Base-by-base conservation (phyloP, 2,113 vertebrate species). In the Machaerirhynchus nigripectus region DNA sequence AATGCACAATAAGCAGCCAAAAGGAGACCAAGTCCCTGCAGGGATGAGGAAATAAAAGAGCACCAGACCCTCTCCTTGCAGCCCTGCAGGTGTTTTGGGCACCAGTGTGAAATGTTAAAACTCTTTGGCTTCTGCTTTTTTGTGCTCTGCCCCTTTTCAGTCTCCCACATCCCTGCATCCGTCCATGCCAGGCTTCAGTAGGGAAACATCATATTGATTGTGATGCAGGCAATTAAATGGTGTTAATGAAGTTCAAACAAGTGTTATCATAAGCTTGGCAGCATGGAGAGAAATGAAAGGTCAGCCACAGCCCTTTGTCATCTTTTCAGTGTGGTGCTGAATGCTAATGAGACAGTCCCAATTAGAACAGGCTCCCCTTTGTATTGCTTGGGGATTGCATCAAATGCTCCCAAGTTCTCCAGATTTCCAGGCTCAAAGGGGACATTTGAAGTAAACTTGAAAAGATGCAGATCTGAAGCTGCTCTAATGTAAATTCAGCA, bases 131-230 rank as follows among this genome's bases (percentile, higher is more conserved):
- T 87, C 74, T 74, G 79, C 56, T 92, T 95, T 95, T 95, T 89
- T 88, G 76, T 86, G 44, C 64, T 95, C 65, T 92, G 59, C 61
- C 68, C 89, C 85, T 92, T 94, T 88, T 49, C 26, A 39, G 24
- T 33, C 63, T 85, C 68, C 61, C n/a, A 76, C 53, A 49, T 73
- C 61, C 64, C 60, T 56, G 57, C 47, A 56, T 93, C 46, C 44
- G 50, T 93, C 46, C 13, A 22, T 56, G 56, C 74, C 75, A 88
- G 91, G 74, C 67, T 95, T 97, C 19, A 3, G 95, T 59, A 63
- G 69, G 60, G 97, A 97, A 97, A 97, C 97, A 97, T 95, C 74
- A 55, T 97, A 98, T 90, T 96, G 98, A 98, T 95, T 98, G 97
- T 97, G 96, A 96, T 96, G 94, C 90, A 97, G 92, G 96, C 96